Conservation (phyloP, 2,888 invertebrate species). For the Proisotoma minuta region DNA sequence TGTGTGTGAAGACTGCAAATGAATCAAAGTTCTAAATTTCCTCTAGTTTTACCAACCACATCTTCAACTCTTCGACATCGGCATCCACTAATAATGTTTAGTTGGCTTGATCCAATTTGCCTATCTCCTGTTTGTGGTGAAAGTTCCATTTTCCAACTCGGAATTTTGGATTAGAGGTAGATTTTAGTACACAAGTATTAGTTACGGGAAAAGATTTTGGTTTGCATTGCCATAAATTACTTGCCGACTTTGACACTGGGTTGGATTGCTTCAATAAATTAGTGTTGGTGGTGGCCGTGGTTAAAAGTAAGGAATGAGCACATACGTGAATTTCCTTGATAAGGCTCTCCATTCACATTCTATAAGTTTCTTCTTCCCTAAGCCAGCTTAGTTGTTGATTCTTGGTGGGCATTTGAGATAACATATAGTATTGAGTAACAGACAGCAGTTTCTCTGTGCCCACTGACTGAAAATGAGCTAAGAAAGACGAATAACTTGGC, state of each 20-base stretch:
- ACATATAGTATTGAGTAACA: too few relatives aligned
- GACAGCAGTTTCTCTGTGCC: too few relatives aligned
- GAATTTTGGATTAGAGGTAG: too few relatives aligned
- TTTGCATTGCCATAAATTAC: conserved; percentile 1
- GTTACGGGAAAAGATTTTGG: background rate
- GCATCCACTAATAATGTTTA: background rate
- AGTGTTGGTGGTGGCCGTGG: background rate
- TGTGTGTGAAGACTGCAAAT: conserved; percentile 5
- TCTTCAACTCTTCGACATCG: conserved; percentile 3
- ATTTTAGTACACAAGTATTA: too few relatives aligned
- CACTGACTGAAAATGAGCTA: too few relatives aligned
- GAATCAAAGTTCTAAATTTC: conserved; percentile 2
- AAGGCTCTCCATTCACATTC: too few relatives aligned
- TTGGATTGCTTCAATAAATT: background rate
- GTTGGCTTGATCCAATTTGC: background rate
- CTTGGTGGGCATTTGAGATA: too few relatives aligned
- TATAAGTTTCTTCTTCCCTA: too few relatives aligned
- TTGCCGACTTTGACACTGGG: background rate
- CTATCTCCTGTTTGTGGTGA: conserved; percentile 3
- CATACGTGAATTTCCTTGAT: background rate
- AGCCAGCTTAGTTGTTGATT: too few relatives aligned
- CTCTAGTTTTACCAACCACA: background rate
- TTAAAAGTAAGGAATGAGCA: background rate
- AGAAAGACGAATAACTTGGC: too few relatives aligned
- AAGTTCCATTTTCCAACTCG: background rate